Evolutionary conservation across 2,888 invertebrate species (phyloP).

Genomic region (Osedax fenrisi): DNA sequence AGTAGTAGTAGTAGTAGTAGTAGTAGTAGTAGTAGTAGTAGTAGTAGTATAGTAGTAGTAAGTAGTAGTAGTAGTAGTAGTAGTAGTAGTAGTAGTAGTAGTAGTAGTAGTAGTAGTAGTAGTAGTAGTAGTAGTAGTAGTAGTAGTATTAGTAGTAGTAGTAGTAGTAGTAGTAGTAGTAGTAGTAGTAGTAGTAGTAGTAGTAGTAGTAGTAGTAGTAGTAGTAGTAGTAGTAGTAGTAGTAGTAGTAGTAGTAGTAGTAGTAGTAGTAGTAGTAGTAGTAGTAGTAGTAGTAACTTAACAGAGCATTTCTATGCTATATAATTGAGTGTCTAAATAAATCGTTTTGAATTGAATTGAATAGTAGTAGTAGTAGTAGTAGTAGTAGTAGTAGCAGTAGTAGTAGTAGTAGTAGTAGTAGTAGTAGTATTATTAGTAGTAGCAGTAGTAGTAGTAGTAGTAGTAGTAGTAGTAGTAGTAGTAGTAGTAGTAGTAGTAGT

Average conservation of each 20-base stretch:
- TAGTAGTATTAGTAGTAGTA: no score
- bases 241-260: not conserved
- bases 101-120: not conserved
- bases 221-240: not conserved
- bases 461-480: not conserved
- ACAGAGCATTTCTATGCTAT: no score
- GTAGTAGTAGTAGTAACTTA: not conserved
- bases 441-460: not conserved
- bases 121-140: not conserved
- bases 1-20: not conserved
- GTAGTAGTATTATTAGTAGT: no score
- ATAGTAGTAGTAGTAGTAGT: no score
- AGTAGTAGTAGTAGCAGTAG: not conserved
- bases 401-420: conserved; percentile 2
- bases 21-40: not conserved
- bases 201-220: not conserved
- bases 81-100: not conserved
- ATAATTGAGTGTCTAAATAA: no score
- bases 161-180: not conserved
- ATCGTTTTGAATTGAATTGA: no score
- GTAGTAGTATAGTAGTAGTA: no score
- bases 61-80: not conserved
- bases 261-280: not conserved
- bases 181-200: not conserved
- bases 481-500: not conserved